Base-by-base conservation (phyloP, 2,797 vertebrate genomes). In the Hozukius guyotensis region DNA sequence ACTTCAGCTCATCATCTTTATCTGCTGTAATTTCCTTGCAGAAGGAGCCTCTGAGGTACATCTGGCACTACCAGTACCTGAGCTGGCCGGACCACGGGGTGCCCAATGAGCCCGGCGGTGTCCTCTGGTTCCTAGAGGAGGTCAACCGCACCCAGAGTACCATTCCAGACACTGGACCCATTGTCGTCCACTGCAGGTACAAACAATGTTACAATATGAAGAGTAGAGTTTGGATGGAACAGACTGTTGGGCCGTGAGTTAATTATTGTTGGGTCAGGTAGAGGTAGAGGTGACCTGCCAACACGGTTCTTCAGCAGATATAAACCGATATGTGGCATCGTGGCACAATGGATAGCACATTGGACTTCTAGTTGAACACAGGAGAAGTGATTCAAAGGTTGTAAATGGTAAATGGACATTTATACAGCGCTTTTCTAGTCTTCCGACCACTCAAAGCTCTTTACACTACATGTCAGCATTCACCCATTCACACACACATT, bases 11-110 rank as follows among this genome's bases (percentile, higher is more conserved):
- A 67, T 56, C 13, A 5, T 59, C 5, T 72, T 46, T 42, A 32
- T 59, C 38, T 76, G 27, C 38, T 82, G 16, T n/a, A 0, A 46
- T 24, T 27, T 42, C 2, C n/a, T 70, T 78, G 1, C 82, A 97
- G 97, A 96, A 95, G n/a, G 96, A 96, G 76, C 84, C 78, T 3
- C 88, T 90, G 4, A 91, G 96, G 57, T 94, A 93, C 75, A 96
- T 97, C 87, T 97, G 94, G 95, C 97, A 98, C 86, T 97, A 95
- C 77, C 98, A 98, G 94, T 97, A 97, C 89, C 95, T 97, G 72
- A 97, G 97, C 89, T 97, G 97, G 97, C 97, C 97, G 0, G 97
- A 98, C 87, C 97, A 98, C 0, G 97, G 97, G 0, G 97, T 98
- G 25, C 97, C 97, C 29, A 97, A 96, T 0, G 96, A 98, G 85